phyloP scores from a whole-genome alignment of 2,797 vertebrate genomes.

The Mus minutoides region DNA sequence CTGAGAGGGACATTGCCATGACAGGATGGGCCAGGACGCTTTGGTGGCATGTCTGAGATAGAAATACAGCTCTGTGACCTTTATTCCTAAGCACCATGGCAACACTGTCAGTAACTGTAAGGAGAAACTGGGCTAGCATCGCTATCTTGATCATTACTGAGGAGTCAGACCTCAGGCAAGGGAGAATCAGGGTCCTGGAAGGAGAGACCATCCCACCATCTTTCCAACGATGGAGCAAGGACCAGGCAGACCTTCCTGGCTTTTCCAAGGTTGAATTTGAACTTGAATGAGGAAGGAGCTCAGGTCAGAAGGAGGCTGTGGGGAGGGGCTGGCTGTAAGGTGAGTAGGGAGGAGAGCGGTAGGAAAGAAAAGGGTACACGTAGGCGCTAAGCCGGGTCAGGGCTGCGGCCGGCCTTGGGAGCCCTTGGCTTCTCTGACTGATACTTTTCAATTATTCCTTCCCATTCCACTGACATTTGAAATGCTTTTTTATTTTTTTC shows the following conservation, averaged over 20 bases:
- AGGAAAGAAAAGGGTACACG: conserved; percentile 50
- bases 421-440: conserved; percentile 97
- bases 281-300: conserved; percentile 57
- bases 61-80: rapidly evolving
- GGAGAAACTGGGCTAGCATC: not conserved
- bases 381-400: conserved; percentile 31
- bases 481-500: conserved; percentile 93
- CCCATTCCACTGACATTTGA: conserved; percentile 96
- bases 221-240: conserved; percentile 59
- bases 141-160: not conserved
- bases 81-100: not conserved
- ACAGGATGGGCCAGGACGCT: not conserved
- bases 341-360: not conserved
- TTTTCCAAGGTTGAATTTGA: conserved; percentile 74
- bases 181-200: conserved; percentile 10
- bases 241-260: conserved; percentile 60
- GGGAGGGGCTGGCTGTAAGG: not conserved
- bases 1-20: not conserved
- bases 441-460: conserved; percentile 99
- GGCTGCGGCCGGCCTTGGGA: conserved; percentile 84
- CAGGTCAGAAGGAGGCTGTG: not conserved
- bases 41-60: rapidly evolving
- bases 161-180: not conserved
- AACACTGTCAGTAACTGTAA: rapidly evolving
- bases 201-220: conserved; percentile 36